Evolutionary conservation across 2,797 vertebrate genomes (phyloP), one percentile per base, ranked within the genome.

Genomic region (Varecia variegata): DNA sequence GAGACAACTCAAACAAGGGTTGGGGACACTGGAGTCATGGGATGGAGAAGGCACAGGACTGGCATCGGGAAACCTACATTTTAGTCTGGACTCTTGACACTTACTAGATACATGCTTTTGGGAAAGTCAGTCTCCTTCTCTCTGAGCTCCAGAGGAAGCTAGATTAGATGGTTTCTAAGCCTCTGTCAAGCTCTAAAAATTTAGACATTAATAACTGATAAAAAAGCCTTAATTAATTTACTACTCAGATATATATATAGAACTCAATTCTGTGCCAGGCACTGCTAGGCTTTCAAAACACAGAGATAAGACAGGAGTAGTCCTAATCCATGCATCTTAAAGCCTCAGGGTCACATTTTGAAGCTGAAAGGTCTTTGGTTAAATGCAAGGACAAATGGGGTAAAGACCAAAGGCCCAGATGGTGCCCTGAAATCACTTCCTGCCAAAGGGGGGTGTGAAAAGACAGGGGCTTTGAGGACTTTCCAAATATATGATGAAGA

Each of bases 341-440:
- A 62, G n/a, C 45, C 70, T 92, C 30, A 52, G 0, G 7, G 15
- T 90, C 38, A 81, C 81, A 68, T 92, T 93, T 70, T 81, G 60
- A 94, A 40, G 99, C 99, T 73, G 99, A 99, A 98, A 99, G 99
- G 94, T 99, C 99, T 97, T 98, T 99, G 96, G 99, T 99, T n/a
- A 99, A 99, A 97, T 99, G 99, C 97, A 98, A 99, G 97, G 98
- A 99, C 96, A 99, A 99, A 98, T 99, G 99, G 99, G 99, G 99
- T 99, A 23, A 99, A 98, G 95, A 99, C 98, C 90, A 99, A 99
- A 98, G 99, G 99, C 97, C 99, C 99, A 0, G 98, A 99, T 82
- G 99, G 99, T 7, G 99, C 99, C 1, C 98, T 99, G 88, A 99
- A 98, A 98, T 99, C 99, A 98, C 98, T 99, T 67, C 99, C 99